Conservation (phyloP, 2,113 vertebrate genomes). For the Phasianus colchicus region DNA sequence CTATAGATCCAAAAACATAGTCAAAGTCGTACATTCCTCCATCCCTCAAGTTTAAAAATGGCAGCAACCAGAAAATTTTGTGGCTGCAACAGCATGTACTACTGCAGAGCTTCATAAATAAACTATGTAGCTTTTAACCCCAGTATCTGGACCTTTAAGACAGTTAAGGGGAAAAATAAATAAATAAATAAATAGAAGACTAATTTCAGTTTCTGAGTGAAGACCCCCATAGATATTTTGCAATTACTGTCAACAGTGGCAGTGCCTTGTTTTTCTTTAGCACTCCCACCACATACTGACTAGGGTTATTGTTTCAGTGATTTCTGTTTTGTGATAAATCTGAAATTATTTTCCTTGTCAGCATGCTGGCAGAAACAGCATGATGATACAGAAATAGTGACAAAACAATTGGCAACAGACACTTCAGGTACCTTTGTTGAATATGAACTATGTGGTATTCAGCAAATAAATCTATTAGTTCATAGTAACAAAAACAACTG, state of each 20-base stretch:
- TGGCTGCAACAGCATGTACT: not conserved
- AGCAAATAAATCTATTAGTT: constrained; percentile 49
- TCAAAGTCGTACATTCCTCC: not conserved
- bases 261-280: not conserved
- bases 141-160: not conserved
- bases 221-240: not conserved
- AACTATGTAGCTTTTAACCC: not conserved
- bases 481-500: not conserved
- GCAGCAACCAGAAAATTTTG: not conserved
- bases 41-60: not conserved
- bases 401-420: constrained; percentile 47
- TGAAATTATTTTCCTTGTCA: constrained; percentile 65
- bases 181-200: no score
- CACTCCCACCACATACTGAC: not conserved
- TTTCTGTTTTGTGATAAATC: constrained; percentile 46
- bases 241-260: not conserved
- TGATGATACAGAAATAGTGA: constrained; percentile 25
- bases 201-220: not conserved
- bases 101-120: not conserved
- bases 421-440: constrained; percentile 29
- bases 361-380: constrained; percentile 38
- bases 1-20: not conserved
- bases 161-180: accelerated
- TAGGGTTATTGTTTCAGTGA: constrained; percentile 43
- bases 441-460: constrained; percentile 2